Base-by-base conservation (phyloP, 1,140 invertebrate species). In the Nautilus pompilius region DNA sequence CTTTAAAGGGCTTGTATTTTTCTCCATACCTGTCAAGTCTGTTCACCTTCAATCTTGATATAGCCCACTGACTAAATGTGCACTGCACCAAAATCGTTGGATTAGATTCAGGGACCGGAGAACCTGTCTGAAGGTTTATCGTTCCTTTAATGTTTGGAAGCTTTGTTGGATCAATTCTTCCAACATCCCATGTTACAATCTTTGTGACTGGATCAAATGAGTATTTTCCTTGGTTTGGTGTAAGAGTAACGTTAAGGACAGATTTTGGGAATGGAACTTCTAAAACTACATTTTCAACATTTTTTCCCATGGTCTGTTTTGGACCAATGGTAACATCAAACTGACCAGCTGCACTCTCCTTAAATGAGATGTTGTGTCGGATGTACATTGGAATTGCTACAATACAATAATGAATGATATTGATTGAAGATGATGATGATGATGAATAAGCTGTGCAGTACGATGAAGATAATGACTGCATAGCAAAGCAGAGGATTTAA, bases 1-100 rank as follows among this genome's bases (percentile, higher is more conserved):
- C 97, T 87, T 99, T 99, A 82, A 99, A 99, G 29, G 97, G 97
- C 79, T 99, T 99, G 81, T 99, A 99, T 79, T 97, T 98, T 78
- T 98, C 95, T 45, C 95, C 95, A 83, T 96, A 98, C 93, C 99
- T 98, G 82, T 99, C 97, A 56, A 99, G 85, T 68, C 97, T 87
- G 82, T 96, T 98, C 0, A 99, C 96, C 83, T 98, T 95, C n/a
- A 99, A 83, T 0, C 96, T 96, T 55, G 96, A 99, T 22, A 99
- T 90, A 3, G 97, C 95, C 65, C 98, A 83, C 82, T 99, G 96
- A 72, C 91, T 96, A 36, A 99, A 98, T 32, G 90, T 91, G 82
- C 99, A 99, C 81, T 96, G 90, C 15, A 87, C 77, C 77, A 85
- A 57, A 28, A 67, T 67, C 58, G 15, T 33, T 46, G 58, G 49